Evolutionary conservation across 2,113 vertebrate species (phyloP).

Genomic region (Lagenorhynchus albirostris): DNA sequence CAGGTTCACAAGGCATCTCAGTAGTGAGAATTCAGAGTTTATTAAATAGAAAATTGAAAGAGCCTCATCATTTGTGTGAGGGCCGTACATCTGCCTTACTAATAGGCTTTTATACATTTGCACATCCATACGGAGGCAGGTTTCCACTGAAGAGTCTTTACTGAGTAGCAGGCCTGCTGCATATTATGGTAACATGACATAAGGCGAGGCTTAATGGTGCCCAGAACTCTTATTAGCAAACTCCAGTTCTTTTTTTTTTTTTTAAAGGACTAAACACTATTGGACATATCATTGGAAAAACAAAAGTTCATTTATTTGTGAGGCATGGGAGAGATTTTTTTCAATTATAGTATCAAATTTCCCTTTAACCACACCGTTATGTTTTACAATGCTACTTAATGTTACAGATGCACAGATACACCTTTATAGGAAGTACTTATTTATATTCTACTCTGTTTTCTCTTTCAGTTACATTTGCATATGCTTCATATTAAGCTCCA

Average conservation of each 20-base stretch:
- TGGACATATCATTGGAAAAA: not conserved
- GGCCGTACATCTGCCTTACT: not conserved
- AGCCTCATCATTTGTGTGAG: not conserved
- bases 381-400: constrained; percentile 6
- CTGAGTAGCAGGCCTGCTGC: not conserved
- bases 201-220: not conserved
- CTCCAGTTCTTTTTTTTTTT: not conserved
- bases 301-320: constrained; percentile 1
- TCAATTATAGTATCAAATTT: not conserved
- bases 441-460: constrained; percentile 46
- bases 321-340: not conserved
- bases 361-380: not conserved
- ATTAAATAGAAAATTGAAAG: constrained; percentile 32
- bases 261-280: not conserved
- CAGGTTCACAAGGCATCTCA: constrained; percentile 19
- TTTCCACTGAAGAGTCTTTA: not conserved
- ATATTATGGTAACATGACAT: accelerated
- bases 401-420: not conserved
- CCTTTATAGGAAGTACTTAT: not conserved
- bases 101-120: not conserved
- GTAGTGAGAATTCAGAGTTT: constrained; percentile 2
- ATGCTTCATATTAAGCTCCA: constrained; percentile 36
- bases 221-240: not conserved
- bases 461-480: constrained; percentile 50
- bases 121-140: not conserved